phyloP scores from a whole-genome alignment of 2,113 vertebrate species.

The Herpetotheres cachinnans region DNA sequence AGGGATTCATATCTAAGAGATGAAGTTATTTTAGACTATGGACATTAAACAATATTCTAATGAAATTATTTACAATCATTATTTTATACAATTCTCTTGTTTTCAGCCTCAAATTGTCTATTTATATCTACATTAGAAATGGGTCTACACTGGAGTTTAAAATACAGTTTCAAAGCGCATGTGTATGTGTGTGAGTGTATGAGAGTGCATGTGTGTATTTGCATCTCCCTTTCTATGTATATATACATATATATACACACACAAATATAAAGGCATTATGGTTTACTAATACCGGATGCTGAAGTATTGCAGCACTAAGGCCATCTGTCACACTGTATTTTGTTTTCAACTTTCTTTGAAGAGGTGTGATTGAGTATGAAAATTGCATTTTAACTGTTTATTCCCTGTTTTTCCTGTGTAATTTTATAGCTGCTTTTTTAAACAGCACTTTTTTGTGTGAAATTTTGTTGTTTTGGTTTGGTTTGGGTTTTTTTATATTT shows the following conservation, averaged over 20 bases:
- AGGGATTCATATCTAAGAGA: constrained; percentile 24
- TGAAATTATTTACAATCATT: constrained; percentile 7
- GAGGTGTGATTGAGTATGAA: not conserved
- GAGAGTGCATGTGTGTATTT: not conserved
- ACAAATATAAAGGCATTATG: not conserved
- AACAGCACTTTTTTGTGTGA: constrained; percentile 68
- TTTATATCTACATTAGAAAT: not conserved
- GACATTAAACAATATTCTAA: not conserved
- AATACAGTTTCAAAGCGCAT: not conserved
- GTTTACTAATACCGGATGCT: not conserved
- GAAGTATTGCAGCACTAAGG: not conserved
- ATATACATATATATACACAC: not conserved
- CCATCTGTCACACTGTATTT: not conserved
- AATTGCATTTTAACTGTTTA: constrained; percentile 23
- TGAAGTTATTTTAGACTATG: constrained; percentile 22
- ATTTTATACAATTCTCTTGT: not conserved
- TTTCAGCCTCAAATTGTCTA: not conserved
- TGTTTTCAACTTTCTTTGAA: constrained; percentile 24
- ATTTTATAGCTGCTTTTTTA: constrained; percentile 50
- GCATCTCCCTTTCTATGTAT: not conserved
- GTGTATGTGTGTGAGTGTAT: not conserved
- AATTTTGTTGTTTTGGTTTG: constrained; percentile 3
- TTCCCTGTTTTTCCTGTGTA: constrained; percentile 34
- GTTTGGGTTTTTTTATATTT: not conserved
- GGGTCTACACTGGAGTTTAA: constrained; percentile 36